Conservation (phyloP, 2,888 invertebrate genomes). For the Lumbricus terrestris region DNA sequence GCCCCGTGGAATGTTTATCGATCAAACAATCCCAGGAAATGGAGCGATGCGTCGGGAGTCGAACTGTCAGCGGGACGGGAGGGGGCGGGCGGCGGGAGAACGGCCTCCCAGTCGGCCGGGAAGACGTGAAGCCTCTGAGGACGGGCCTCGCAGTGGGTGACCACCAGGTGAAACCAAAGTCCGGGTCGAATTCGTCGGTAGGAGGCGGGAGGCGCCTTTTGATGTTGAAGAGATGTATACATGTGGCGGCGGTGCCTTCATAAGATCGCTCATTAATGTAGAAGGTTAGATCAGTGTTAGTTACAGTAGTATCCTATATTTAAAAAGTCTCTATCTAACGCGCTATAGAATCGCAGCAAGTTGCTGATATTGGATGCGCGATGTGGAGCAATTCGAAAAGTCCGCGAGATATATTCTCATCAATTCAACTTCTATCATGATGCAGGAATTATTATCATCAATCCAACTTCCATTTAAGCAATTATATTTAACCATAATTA, state of each 20-base stretch:
- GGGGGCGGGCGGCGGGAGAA: background rate
- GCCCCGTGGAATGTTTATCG: background rate
- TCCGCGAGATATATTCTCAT: too few relatives aligned
- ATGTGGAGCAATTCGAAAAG: too few relatives aligned
- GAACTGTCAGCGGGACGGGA: background rate
- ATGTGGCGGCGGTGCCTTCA: background rate
- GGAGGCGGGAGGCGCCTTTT: conserved; percentile 3
- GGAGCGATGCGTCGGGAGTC: background rate
- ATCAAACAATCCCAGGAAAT: conserved; percentile 9
- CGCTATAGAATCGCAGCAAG: too few relatives aligned
- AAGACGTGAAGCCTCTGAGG: background rate
- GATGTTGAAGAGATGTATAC: background rate
- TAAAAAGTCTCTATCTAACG: too few relatives aligned
- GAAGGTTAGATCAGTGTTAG: background rate
- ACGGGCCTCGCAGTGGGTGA: background rate
- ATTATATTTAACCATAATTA: too few relatives aligned
- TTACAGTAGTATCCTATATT: too few relatives aligned
- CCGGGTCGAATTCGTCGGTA: background rate
- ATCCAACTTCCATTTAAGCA: too few relatives aligned
- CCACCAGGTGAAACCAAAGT: background rate
- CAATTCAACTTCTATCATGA: too few relatives aligned
- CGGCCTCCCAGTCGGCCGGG: background rate
- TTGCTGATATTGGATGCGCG: too few relatives aligned
- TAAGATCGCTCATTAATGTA: background rate
- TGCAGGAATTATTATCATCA: too few relatives aligned